Conservation (phyloP, 1,140 invertebrate species). For the Bombyx mandarina region DNA sequence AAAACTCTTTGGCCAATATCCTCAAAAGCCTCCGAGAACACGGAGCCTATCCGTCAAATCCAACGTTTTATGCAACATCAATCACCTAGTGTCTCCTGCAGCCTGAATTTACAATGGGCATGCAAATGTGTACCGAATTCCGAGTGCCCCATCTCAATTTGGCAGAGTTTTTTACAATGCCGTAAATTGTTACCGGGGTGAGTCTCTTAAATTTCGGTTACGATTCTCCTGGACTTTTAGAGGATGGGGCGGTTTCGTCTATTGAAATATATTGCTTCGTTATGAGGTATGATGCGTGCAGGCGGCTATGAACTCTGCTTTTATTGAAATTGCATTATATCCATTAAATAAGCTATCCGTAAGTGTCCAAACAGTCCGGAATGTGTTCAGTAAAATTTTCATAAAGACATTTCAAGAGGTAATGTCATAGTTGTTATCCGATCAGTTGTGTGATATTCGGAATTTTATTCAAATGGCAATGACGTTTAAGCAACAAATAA, state of each 20-base stretch:
- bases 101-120: slow-evolving; percentile 27
- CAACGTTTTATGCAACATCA: slow-evolving; percentile 1
- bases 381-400: no score
- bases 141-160: slow-evolving; percentile 20
- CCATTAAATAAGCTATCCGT: no score
- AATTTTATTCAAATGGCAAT: no score
- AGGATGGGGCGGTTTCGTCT: background rate
- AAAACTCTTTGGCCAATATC: no score
- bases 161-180: slow-evolving; percentile 27
- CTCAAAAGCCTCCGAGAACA: background rate
- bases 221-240: slow-evolving; percentile 11
- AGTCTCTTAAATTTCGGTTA: slow-evolving; percentile 31
- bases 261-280: background rate
- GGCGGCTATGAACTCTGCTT: no score
- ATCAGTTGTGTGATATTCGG: no score
- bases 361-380: no score
- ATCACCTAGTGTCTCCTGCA: background rate
- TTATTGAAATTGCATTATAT: no score
- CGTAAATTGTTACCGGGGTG: slow-evolving; percentile 27
- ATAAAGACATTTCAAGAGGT: no score
- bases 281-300: no score
- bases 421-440: no score
- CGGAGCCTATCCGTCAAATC: slow-evolving; percentile 6
- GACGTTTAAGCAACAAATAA: no score
- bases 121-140: slow-evolving; percentile 30